These are phyloP conservation scores for Pomacea maculata DNA, from an alignment of 1,140 invertebrate species.

Conservation along the genomic window DNA sequence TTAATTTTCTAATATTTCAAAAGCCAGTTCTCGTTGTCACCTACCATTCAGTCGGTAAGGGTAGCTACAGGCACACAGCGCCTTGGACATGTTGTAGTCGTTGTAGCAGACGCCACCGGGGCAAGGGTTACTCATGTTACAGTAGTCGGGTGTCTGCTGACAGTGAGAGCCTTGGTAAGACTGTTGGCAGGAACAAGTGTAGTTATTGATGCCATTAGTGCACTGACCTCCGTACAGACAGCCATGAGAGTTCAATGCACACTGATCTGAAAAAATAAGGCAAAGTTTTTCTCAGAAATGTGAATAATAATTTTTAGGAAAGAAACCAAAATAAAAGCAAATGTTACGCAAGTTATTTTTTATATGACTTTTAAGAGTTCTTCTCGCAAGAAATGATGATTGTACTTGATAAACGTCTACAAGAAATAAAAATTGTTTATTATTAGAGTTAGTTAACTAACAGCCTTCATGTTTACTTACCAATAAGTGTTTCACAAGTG, in stretches of 20 bases:
- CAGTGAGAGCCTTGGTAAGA: neutral
- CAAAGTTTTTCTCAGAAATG: too few species aligned
- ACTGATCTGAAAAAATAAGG: constrained; percentile 29
- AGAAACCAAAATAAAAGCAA: too few species aligned
- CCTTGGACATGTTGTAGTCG: constrained; percentile 20
- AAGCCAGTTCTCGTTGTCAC: too few species aligned
- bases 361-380: too few species aligned
- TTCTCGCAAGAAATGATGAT: too few species aligned
- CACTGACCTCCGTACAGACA: constrained; percentile 16
- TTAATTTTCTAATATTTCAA: too few species aligned
- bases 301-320: too few species aligned
- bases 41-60: constrained; percentile 15
- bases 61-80: constrained; percentile 30
- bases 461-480: neutral
- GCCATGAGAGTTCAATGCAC: constrained; percentile 24
- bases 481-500: constrained; percentile 20
- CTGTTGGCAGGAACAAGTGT: neutral
- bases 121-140: constrained; percentile 2
- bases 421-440: too few species aligned
- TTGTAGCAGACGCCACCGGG: constrained; percentile 33
- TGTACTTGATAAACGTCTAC: too few species aligned
- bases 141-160: constrained; percentile 18
- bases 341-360: too few species aligned
- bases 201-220: neutral
- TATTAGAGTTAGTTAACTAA: too few species aligned